Base-by-base conservation (phyloP, 2,797 vertebrate genomes). In the Diglossa cyanea region DNA sequence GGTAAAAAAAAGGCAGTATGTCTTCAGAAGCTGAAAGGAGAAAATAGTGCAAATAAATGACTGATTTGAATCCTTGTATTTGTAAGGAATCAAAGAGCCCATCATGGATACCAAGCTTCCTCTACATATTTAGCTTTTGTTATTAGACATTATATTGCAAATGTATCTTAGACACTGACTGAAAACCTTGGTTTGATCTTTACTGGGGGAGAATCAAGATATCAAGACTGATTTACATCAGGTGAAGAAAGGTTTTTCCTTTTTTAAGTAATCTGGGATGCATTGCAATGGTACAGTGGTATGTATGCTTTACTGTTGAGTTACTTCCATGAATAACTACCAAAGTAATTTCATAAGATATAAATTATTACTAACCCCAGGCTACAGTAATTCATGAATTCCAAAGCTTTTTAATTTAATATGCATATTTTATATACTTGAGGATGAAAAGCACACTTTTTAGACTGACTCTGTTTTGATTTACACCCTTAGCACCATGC, bases 351-450 rank as follows among this genome's bases (percentile, higher is more conserved):
- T 93, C 58, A 44, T 62, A 75, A 61, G 54, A 75, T 80, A 96
- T 94, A 93, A 96, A 96, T 96, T 93, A 93, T 95, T 93, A 72
- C 76, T 86, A 90, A 71, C 70, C 50, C 39, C 47, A 61, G 76
- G 70, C 70, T 75, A 77, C 28, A 92, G 84, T 86, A 92, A 81
- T 65, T 92, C 83, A 96, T 93, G 21, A 94, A 90, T 90, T 90
- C 60, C 35, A 81, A 86, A 81, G 50, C 58, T 92, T 94, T 90
- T 94, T 92, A 94, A 96, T 93, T 92, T 84, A 75, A 80, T 84
- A 94, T 90, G 83, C 76, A 92, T 95, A 93, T 90, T 93, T 96
- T 92, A 86, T 95, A 73, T 51, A 86, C 93, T 81, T 95, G 76
- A 88, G 92, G 54, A 93, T 93, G 80, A 95, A 86, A 95, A 88